These are phyloP conservation scores for Tetranychus urticae DNA, from an alignment of 1,140 invertebrate genomes.

Conservation along the genomic window DNA sequence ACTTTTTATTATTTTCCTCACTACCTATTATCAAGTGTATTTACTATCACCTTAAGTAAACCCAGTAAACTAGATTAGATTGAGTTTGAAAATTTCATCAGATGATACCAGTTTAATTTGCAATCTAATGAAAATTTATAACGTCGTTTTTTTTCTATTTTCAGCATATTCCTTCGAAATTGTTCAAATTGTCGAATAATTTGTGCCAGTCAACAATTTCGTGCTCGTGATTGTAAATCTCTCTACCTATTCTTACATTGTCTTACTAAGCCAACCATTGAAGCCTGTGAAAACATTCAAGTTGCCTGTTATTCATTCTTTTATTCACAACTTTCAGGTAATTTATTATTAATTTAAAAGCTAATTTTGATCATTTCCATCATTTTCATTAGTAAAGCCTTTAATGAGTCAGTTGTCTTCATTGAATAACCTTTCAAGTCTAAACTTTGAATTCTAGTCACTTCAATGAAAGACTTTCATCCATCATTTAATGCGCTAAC, in stretches of 20 bases:
- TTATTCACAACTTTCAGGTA: conserved; percentile 30
- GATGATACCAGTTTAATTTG: too few species aligned
- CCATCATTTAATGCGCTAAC: not conserved
- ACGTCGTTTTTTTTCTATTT: conserved; percentile 10
- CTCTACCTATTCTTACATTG: conserved; percentile 30
- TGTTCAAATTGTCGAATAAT: conserved; percentile 30
- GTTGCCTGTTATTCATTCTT: conserved; percentile 31
- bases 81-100: too few species aligned
- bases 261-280: conserved; percentile 34
- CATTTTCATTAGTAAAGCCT: too few species aligned
- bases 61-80: too few species aligned
- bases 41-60: too few species aligned
- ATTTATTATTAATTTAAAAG: not conserved
- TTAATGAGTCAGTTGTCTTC: too few species aligned
- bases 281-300: conserved; percentile 27
- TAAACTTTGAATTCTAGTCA: too few species aligned
- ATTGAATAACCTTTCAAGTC: too few species aligned
- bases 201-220: conserved; percentile 33
- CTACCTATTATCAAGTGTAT: too few species aligned
- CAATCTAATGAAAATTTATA: too few species aligned
- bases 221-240: conserved; percentile 32
- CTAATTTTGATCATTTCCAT: not conserved
- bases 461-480: not conserved
- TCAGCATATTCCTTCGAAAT: conserved; percentile 34
- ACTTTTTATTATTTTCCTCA: too few species aligned